These are phyloP conservation scores for Drosophila navojoa DNA, from an alignment of 1,140 invertebrate species.

Conservation along the genomic window DNA sequence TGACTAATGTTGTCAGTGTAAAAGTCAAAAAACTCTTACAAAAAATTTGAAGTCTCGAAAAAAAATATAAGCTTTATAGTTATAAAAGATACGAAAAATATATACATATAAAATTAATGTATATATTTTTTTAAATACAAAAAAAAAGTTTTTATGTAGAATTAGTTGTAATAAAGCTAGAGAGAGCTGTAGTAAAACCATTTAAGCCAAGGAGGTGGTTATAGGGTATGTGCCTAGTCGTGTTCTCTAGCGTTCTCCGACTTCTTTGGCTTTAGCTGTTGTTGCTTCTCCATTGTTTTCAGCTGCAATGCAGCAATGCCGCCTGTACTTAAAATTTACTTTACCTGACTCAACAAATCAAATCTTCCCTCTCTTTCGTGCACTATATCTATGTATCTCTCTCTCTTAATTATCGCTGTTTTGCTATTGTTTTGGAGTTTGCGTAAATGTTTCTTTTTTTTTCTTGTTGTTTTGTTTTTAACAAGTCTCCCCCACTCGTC, in stretches of 20 bases:
- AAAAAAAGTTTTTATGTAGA: no score
- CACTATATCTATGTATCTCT: slow-evolving; percentile 3
- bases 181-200: no score
- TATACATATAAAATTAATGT: no score
- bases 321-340: neutral
- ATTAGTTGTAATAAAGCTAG: no score
- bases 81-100: no score
- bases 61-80: no score
- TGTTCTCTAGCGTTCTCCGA: slow-evolving; percentile 12
- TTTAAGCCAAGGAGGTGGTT: neutral
- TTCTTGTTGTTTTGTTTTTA: neutral
- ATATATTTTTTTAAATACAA: no score
- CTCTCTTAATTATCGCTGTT: slow-evolving; percentile 65
- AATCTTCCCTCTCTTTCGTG: neutral
- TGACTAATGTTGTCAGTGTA: neutral
- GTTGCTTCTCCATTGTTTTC: slow-evolving; percentile 32
- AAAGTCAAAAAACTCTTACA: no score
- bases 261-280: slow-evolving; percentile 17
- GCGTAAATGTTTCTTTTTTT: slow-evolving; percentile 60
- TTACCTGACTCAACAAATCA: slow-evolving; percentile 7
- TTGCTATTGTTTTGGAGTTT: slow-evolving; percentile 66
- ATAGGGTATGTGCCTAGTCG: slow-evolving; percentile 6
- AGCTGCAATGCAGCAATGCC: slow-evolving; percentile 27
- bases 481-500: slow-evolving; percentile 6
- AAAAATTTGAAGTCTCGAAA: no score